Evolutionary conservation across 2,888 invertebrate species (phyloP), one percentile per base, ranked within the genome.

Genomic region (Zhuqinia jingwanae): DNA sequence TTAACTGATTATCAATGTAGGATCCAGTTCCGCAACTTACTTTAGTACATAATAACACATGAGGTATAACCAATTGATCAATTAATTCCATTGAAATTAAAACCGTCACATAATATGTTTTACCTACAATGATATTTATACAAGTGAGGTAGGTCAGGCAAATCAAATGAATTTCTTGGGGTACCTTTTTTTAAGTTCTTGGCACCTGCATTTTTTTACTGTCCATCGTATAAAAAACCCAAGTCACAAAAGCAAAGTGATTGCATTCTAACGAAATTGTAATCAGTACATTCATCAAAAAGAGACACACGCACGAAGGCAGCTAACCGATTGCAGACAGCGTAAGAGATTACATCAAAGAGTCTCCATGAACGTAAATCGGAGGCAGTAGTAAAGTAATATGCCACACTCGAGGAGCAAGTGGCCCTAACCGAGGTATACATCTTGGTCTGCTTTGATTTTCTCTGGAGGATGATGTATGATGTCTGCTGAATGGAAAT

Each of bases 251-350:
- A n/a, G 15, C 45, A n/a, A 50, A 30, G 17, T 1, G 73, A 73
- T 25, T 27, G 25, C 53, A 53, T n/a, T 53, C n/a, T 73, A 73
- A 50, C 17, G 73, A 73, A 73, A 50, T 17, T 47, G 45, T 78
- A 78, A 78, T 78, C 78, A 63, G 58, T 22, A 15, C 30, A 58
- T 60, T 60, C 42, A 78, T 78, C 78, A 73, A 50, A 36, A 73
- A 11, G 27, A 27, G 53, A 25, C 36, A 22, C 42, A 56, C 77
- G 77, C 22, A 45, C 58, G 27, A 11, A 60, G 36, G 20, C 47
- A 13, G 22, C 50, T 50, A 27, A 50, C 50, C n/a, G 60, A 63
- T 42, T 36, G 10, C 73, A 73, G 73, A 73, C 73, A 47, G 50
- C 13, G 20, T n/a, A 22, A 45, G 47, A 0, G 78, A 78, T 78